Evolutionary conservation across 2,113 vertebrate genomes (phyloP), one percentile per base, ranked within the genome.

Genomic region (Colinus virginianus): DNA sequence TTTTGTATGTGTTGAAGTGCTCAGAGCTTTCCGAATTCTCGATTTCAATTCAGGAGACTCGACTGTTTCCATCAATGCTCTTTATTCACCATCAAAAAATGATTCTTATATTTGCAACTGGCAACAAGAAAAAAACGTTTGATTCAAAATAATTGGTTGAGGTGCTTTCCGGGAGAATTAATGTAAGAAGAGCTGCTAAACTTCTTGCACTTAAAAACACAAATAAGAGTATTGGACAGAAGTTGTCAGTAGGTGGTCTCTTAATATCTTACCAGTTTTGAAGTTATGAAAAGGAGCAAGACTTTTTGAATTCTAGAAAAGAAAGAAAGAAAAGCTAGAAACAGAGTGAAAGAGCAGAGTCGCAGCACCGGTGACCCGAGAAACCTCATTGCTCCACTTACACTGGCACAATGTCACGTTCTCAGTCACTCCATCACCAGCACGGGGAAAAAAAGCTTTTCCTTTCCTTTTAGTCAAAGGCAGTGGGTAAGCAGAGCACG

Each of bases 391-490:
- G 94, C 96, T 97, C 94, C 94, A 96, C 93, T 96, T 94, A 91
- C 94, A 92, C 84, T 90, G 95, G 95, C 96, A 96, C 88, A 96
- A 96, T 92, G 96, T 96, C 90, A 93, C 79, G 84, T 93, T 97
- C 94, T 90, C 79, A 96, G 91, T 95, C 95, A 94, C 97, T 98
- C 97, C 94, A 94, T 97, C 97, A 97, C 94, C 95, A 94, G 96
- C 90, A 80, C 94, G 90, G 84, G 84, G 87, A 94, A 92, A 51
- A 92, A 97, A 96, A 93, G 95, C 97, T 97, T 97, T 97, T 96
- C 97, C 96, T 96, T 97, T 97, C 94, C 96, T 98, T 98, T 97
- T 95, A 97, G 97, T 98, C 97, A 98, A 98, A 98, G 98, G 96
- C 96, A 95, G 97, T 97, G 97, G 95, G 96, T 97, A 97, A 97